Evolutionary conservation across 37 sponge, comb jelly and placozoan species (phyloP), one percentile per base, ranked within the genome.

Genomic region (Haliclona indistincta): DNA sequence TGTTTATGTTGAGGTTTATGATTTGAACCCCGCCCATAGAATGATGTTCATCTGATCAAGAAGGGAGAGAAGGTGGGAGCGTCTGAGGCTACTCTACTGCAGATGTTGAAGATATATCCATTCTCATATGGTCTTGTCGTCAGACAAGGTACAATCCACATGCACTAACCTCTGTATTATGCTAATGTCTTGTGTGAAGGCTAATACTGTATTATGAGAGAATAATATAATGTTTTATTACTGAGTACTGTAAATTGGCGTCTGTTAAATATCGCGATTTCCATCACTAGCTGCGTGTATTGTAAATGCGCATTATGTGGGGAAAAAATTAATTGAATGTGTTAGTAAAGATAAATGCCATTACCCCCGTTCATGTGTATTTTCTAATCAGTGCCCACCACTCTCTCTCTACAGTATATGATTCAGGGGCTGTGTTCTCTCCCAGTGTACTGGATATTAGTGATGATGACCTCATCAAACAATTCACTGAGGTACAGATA

Each of bases 41-140:
- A 73, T 54, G 74, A 89, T 20, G 95, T 98, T 1, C 96, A 98
- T 64, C 81, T 98, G 63, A 89, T 98, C 89, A 89, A 89, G 60
- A 68, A 66, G 34, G 85, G 71, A 15, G 80, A 78, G 60, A 95
- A 89, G 73, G 99, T 98, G 0, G 99, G 99, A 64, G 84, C 87
- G 20, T 95, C 96, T 33, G 99, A 98, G 65, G 84, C 99, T 0
- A 88, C 99, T 64, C 89, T 98, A 5, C 96, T 98, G 36, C 79
- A 89, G 64, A 98, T 98, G 99, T 92, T 98, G 89, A 95, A 98
- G 73, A 93, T 98, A 44, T 83, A 56, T 76, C 99, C 99, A 32
- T 98, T 98, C 83, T 74, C 84, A 2, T 98, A 98, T 54, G 95
- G 99, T 43, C 86, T 98, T 28, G 73, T 73, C 40, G 84, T 95